Evolutionary conservation across 2,888 invertebrate species (phyloP), one percentile per base, ranked within the genome.

Genomic region (Lasioglossum leucozonium): DNA sequence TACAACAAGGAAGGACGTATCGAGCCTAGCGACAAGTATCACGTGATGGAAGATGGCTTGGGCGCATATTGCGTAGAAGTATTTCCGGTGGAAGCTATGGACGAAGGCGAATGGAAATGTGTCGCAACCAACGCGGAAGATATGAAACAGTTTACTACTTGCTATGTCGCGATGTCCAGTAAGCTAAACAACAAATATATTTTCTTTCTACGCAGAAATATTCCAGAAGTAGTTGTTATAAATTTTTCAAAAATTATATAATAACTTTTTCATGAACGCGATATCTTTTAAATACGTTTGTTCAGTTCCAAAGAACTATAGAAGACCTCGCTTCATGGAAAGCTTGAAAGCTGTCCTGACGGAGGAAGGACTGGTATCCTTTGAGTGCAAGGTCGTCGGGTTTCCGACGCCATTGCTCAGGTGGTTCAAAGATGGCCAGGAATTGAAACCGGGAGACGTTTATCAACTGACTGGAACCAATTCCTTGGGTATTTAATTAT

Each of bases 371-470:
- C 95, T 98, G 51, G 98, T 98, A 0, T 98, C 98, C 0, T 98
- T 98, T 93, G 98, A 98, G 93, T 98, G 98, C 94, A 98, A 98
- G 95, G 98, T 98, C 0, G 98, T 98, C 3, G 98, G 98, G 0
- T 98, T 98, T 90, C 98, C 98, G 0, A 98, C 98, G 0, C 98
- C 98, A 0, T 95, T 97, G 75, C 95, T 98, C 0, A 97, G 97
- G 92, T 98, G 98, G 98, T 98, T 98, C 95, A 99, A 98, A 95
- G 99, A 99, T 94, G 98, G 98, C 0, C 98, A 98, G 93, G 98
- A 98, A 94, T 95, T 99, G 67, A 98, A 98, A 93, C 98, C 98
- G 0, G 98, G 98, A 13, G 98, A 98, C 94, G 98, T 98, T 10
- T 98, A 98, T 95, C 98, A 98, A 94, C 95, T 98, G 26, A 98